Conservation (phyloP, 2,113 vertebrate species). For the Gymnobelideus leadbeateri region DNA sequence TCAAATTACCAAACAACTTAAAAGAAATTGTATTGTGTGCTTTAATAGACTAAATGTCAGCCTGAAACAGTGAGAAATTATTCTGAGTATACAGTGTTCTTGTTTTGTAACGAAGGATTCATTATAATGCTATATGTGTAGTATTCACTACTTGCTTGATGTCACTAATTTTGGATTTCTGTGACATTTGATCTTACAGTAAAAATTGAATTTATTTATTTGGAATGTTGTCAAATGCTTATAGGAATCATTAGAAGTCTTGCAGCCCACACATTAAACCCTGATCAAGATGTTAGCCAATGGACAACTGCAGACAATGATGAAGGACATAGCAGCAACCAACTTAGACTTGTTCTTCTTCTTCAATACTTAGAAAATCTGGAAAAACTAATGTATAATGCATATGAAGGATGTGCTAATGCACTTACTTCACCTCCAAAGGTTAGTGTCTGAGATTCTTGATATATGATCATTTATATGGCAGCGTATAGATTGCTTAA, state of each 20-base stretch:
- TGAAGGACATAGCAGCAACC: slow-evolving; percentile 95
- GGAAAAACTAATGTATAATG: slow-evolving; percentile 99
- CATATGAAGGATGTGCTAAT: slow-evolving; percentile 97
- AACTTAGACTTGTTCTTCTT: slow-evolving; percentile 94
- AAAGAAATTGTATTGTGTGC: not conserved
- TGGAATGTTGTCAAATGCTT: slow-evolving; percentile 57
- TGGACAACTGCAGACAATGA: slow-evolving; percentile 95
- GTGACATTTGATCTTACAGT: not conserved
- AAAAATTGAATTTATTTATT: not conserved
- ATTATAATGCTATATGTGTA: not conserved
- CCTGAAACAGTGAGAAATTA: not conserved
- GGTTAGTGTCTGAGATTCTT: slow-evolving; percentile 84
- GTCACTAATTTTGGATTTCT: not conserved
- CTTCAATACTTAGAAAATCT: slow-evolving; percentile 97
- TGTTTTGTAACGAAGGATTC: not conserved
- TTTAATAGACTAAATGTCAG: not conserved
- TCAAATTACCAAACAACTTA: not conserved
- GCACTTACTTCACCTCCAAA: slow-evolving; percentile 97
- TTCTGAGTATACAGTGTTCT: not conserved
- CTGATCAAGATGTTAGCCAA: slow-evolving; percentile 94
- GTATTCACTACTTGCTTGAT: not conserved
- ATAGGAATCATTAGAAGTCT: slow-evolving; percentile 97
- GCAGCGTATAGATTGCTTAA: not conserved
- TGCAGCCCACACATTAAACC: slow-evolving; percentile 95
- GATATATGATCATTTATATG: not conserved